A percentile compares a stretch with the other conserved stretches of the same genome.
These are phyloP conservation scores for Trogon surrucura DNA, from an alignment of 2,113 vertebrate species.

Conservation along the genomic window DNA sequence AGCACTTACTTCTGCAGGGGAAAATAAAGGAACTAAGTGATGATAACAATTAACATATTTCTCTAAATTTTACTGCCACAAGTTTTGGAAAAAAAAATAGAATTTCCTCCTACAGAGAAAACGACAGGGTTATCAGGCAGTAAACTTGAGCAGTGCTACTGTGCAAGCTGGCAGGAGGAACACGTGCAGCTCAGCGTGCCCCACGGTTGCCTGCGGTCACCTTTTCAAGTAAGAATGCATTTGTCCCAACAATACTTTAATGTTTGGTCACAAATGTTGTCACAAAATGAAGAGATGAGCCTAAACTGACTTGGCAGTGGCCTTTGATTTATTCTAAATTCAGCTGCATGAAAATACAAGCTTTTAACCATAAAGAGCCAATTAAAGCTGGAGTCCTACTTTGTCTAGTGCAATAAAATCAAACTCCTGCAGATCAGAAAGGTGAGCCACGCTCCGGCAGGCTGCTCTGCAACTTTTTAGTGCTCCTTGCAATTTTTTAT, in stretches of 20 bases:
- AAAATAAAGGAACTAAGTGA: not conserved
- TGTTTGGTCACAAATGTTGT: not conserved
- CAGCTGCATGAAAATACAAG: not conserved
- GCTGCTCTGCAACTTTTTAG: not conserved
- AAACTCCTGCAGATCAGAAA: not conserved
- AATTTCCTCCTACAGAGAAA: not conserved
- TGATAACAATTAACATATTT: fast-evolving
- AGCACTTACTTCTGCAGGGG: not conserved
- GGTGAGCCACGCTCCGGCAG: fast-evolving
- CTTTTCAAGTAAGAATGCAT: not conserved
- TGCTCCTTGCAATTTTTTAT: not conserved
- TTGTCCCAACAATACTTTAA: not conserved
- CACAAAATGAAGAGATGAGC: not conserved
- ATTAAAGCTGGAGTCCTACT: not conserved
- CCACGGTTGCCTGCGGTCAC: fast-evolving
- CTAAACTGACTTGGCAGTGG: not conserved
- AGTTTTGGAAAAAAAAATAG: not conserved
- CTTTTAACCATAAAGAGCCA: not conserved
- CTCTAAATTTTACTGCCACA: not conserved
- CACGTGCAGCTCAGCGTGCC: not conserved
- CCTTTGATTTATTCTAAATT: not conserved
- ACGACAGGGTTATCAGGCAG: fast-evolving
- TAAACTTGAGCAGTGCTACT: fast-evolving
- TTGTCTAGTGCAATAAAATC: not conserved
- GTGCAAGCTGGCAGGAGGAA: not conserved